Conservation (phyloP, 2,113 vertebrate species). For the mouse (Mus musculus) region GRCm39 chr10:115186001-115186500, state of each 20-base stretch:
- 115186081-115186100: neutral
- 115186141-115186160: neutral
- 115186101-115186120: constrained; percentile 6
- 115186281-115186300: neutral
- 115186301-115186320: neutral
- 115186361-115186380: neutral
- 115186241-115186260: neutral
- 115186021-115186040: neutral
- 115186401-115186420: neutral
- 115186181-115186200: neutral
- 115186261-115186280: neutral
- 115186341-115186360: neutral
- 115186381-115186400: neutral
- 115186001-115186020: neutral
- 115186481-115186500: neutral
- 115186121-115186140: neutral
- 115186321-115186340: neutral
- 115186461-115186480: neutral
- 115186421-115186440: neutral
- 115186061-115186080: neutral
- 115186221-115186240: neutral
- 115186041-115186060: neutral
- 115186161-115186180: constrained; percentile 1
- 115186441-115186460: neutral
- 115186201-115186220: neutral